Conservation (phyloP, 2,113 vertebrate genomes). For the Indicator maculatus region DNA sequence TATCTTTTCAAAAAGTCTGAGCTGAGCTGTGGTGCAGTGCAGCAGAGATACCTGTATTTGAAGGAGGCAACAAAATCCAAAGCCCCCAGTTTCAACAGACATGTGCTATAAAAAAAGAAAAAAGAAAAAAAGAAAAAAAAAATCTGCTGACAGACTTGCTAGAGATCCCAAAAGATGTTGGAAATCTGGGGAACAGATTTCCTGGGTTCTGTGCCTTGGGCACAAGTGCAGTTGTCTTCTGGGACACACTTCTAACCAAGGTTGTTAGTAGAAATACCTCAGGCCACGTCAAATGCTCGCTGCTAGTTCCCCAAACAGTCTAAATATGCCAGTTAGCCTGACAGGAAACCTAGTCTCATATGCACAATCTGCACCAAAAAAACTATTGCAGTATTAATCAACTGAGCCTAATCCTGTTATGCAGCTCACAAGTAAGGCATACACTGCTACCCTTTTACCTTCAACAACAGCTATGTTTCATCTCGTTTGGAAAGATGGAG, state of each 20-base stretch:
- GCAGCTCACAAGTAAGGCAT: not conserved
- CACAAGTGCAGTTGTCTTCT: not conserved
- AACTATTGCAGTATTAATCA: not conserved
- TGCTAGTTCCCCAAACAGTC: not conserved
- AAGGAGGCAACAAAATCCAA: not conserved
- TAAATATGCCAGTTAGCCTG: not conserved
- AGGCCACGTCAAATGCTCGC: not conserved
- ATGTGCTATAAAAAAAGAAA: not conserved
- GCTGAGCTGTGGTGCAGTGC: not conserved
- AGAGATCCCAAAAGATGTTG: not conserved
- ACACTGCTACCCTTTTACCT: not conserved
- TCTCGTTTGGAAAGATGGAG: not conserved
- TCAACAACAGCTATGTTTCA: not conserved
- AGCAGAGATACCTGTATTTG: not conserved
- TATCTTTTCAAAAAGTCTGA: not conserved
- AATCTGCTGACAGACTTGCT: not conserved
- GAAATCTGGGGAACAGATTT: not conserved
- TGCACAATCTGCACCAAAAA: not conserved
- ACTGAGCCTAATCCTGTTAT: not conserved
- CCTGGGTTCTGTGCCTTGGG: not conserved
- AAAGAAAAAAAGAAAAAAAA: not conserved
- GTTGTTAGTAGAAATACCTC: not conserved
- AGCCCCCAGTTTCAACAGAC: not conserved
- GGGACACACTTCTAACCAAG: not conserved
- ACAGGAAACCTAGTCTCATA: not conserved